Evolutionary conservation across 2,113 vertebrate genomes (phyloP), one percentile per base, ranked within the genome.

Genomic region (Lampris incognitus): DNA sequence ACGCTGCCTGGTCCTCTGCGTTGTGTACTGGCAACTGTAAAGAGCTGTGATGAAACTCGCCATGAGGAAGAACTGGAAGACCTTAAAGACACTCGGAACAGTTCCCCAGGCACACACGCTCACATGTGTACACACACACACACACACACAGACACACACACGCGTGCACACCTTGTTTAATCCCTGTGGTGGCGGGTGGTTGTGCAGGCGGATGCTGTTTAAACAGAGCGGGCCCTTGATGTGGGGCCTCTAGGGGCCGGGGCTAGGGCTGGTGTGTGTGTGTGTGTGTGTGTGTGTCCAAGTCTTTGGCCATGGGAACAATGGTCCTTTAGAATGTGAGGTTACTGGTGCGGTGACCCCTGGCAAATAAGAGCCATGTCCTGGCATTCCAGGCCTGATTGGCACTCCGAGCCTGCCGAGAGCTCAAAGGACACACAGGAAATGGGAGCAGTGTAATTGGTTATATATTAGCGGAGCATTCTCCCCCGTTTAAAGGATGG

Each of bases 311-410:
- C 91, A 90, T 91, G 92, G 92, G 93, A 95, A 95, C 94, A 94
- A 94, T 94, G 92, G 88, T 78, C 85, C 93, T 93, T 94, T 92
- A 93, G 93, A 94, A 93, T 94, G 93, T 83, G 88, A 92, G 94
- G 94, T 92, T 91, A 93, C 90, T 91, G 86, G 92, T 91, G 92
- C 93, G 66, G 82, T 95, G 93, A 95, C 93, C 93, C 94, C 91
- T 92, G 89, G 90, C 91, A 93, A 94, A 95, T 95, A 93, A 93
- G 92, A 94, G 92, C 93, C 93, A 93, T 93, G 94, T 94, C 94
- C 93, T 94, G 90, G 89, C 93, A 94, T 95, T 95, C 93, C 93
- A 85, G 85, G 78, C 89, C 90, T 94, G 93, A 94, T 94, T 94
- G 94, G 93, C 93, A 95, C 93, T 94, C 93, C 90, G 92, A 94